These are phyloP conservation scores for Leucopternis melanops DNA, from an alignment of 2,113 vertebrate species.

Conservation along the genomic window DNA sequence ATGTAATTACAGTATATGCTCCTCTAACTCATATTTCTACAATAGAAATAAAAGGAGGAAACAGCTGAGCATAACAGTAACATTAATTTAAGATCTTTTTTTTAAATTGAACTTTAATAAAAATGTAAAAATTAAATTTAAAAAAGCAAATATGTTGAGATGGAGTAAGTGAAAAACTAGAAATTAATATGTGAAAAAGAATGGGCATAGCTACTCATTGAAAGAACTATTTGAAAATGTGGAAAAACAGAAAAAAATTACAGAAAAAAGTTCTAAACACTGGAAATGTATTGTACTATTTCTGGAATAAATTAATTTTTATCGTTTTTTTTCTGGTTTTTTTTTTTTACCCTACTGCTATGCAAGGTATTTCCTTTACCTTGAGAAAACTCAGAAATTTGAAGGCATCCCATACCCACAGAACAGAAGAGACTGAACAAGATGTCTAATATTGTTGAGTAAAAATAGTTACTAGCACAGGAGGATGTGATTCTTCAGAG, in stretches of 20 bases:
- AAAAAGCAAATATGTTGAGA: not conserved
- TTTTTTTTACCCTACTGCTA: accelerated
- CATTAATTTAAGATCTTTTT: not conserved
- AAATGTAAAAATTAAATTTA: not conserved
- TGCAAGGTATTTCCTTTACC: not conserved
- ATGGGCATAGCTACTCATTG: not conserved
- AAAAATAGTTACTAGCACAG: not conserved
- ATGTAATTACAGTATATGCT: not conserved
- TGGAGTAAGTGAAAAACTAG: not conserved
- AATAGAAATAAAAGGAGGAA: not conserved
- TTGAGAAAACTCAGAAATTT: not conserved
- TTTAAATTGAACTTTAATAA: not conserved
- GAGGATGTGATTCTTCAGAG: not conserved
- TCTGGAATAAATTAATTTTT: not conserved
- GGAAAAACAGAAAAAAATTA: not conserved
- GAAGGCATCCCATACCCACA: not conserved
- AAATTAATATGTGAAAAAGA: not conserved
- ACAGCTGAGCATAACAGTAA: not conserved
- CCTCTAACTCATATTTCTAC: not conserved
- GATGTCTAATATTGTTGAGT: not conserved
- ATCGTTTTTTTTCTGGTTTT: not conserved
- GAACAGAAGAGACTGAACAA: not conserved
- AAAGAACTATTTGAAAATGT: not conserved
- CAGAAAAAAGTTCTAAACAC: not conserved
- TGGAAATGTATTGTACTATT: not conserved